Conservation (phyloP, 1,140 invertebrate species). For the Brachionus paranguensis region DNA sequence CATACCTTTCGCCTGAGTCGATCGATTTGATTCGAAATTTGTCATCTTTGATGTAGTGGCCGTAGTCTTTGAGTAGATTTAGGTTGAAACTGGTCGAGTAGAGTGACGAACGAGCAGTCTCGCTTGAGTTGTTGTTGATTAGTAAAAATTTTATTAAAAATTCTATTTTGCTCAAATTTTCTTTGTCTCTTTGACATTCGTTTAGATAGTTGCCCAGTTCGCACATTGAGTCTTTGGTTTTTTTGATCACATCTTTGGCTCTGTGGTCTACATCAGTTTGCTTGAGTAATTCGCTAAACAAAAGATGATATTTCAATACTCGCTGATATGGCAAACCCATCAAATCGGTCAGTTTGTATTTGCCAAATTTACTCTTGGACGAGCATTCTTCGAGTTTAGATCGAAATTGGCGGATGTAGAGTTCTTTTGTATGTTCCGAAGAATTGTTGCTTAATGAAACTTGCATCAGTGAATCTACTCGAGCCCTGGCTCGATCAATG, state of each 20-base stretch:
- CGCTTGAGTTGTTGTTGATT: not conserved
- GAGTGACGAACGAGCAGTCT: not conserved
- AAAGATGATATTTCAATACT: slow-evolving; percentile 30
- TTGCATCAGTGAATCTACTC: not conserved
- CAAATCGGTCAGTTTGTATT: slow-evolving; percentile 33
- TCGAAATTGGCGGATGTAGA: slow-evolving; percentile 1
- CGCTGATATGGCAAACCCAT: slow-evolving; percentile 14
- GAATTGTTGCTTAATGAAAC: not conserved
- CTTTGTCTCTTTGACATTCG: slow-evolving; percentile 35
- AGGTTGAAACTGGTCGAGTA: not conserved
- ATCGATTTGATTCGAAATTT: slow-evolving; percentile 31
- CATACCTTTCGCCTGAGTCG: not conserved
- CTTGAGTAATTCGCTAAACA: slow-evolving; percentile 24
- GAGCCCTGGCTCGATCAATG: not conserved
- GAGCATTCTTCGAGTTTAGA: slow-evolving; percentile 5
- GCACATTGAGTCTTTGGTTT: slow-evolving; percentile 13
- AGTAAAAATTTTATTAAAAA: slow-evolving; percentile 16
- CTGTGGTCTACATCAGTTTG: slow-evolving; percentile 33
- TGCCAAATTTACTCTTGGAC: slow-evolving; percentile 7
- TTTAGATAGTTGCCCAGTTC: slow-evolving; percentile 36
- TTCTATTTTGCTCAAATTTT: slow-evolving; percentile 25
- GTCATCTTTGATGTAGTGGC: slow-evolving; percentile 35
- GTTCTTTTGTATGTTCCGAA: not conserved
- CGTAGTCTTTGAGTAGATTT: not conserved
- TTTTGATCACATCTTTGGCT: slow-evolving; percentile 1